Evolutionary conservation across 2,888 invertebrate genomes (phyloP).

Genomic region (Machimus rusticus): DNA sequence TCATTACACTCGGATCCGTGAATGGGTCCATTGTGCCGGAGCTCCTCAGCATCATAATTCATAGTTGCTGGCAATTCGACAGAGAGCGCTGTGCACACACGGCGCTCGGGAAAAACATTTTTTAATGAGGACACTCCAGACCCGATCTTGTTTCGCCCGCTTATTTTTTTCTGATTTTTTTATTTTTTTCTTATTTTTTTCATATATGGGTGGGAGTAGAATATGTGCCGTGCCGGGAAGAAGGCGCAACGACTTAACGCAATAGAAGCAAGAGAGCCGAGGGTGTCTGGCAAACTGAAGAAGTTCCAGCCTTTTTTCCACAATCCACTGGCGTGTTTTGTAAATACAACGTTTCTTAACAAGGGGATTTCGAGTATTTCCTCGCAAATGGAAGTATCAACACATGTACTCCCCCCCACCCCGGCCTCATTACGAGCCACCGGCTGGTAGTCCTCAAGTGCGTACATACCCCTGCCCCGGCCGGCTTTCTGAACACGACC

Average conservation of each 20-base stretch:
- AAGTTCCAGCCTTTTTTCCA: background rate
- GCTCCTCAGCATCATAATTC: background rate
- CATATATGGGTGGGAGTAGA: background rate
- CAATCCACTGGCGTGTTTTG: background rate
- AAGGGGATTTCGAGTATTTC: constrained; percentile 36
- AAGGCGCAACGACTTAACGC: constrained; percentile 16
- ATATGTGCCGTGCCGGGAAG: constrained; percentile 4
- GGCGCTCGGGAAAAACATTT: constrained; percentile 9
- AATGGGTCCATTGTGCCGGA: constrained; percentile 12
- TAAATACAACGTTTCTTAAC: constrained; percentile 23
- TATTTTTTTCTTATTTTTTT: background rate
- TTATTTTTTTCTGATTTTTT: background rate
- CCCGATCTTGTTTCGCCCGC: background rate
- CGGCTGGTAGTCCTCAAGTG: background rate
- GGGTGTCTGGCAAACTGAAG: constrained; percentile 24
- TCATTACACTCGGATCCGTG: constrained; percentile 21
- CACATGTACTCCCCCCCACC: constrained; percentile 6
- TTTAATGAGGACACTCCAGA: constrained; percentile 35
- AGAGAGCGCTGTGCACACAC: background rate
- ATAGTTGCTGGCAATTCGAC: constrained; percentile 34
- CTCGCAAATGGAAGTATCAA: constrained; percentile 31
- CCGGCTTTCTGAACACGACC: background rate
- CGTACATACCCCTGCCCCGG: background rate
- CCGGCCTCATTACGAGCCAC: background rate
- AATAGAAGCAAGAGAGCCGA: background rate